Conservation (phyloP, 2,113 vertebrate species). For the Sigmodon hispidus region DNA sequence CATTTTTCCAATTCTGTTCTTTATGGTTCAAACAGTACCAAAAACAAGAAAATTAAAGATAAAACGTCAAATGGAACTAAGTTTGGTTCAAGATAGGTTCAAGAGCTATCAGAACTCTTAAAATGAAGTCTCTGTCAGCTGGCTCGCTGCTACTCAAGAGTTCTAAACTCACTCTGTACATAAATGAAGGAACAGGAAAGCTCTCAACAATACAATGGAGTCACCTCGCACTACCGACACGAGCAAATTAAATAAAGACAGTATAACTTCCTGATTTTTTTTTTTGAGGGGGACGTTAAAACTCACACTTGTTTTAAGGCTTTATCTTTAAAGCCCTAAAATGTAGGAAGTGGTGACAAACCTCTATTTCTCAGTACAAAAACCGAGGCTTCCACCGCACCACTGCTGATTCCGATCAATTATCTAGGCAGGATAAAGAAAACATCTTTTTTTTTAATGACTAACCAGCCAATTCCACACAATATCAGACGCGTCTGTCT, state of each 20-base stretch:
- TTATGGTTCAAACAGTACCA: background rate
- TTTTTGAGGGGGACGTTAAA: constrained; percentile 17
- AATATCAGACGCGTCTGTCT: constrained; percentile 41
- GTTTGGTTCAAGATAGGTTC: background rate
- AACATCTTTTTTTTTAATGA: constrained; percentile 21
- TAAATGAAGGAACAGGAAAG: constrained; percentile 64
- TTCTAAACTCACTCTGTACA: constrained; percentile 43
- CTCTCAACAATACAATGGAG: constrained; percentile 54
- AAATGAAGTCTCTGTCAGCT: constrained; percentile 33
- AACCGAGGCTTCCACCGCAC: background rate
- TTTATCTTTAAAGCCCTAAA: background rate
- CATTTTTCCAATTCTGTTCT: constrained; percentile 20
- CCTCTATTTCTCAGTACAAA: constrained; percentile 3
- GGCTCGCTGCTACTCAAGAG: constrained; percentile 15
- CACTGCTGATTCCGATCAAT: constrained; percentile 1
- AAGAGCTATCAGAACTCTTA: constrained; percentile 30
- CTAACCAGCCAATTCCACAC: constrained; percentile 32
- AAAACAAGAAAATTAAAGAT: constrained; percentile 32
- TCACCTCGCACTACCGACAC: constrained; percentile 16
- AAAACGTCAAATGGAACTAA: constrained; percentile 57
- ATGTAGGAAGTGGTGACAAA: constrained; percentile 21
- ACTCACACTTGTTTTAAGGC: constrained; percentile 20
- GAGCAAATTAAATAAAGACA: constrained; percentile 43
- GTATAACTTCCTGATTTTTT: constrained; percentile 58
- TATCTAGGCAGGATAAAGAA: constrained; percentile 21